These are phyloP conservation scores for Apoda limacodes DNA, from an alignment of 2,888 invertebrate genomes.

Conservation along the genomic window DNA sequence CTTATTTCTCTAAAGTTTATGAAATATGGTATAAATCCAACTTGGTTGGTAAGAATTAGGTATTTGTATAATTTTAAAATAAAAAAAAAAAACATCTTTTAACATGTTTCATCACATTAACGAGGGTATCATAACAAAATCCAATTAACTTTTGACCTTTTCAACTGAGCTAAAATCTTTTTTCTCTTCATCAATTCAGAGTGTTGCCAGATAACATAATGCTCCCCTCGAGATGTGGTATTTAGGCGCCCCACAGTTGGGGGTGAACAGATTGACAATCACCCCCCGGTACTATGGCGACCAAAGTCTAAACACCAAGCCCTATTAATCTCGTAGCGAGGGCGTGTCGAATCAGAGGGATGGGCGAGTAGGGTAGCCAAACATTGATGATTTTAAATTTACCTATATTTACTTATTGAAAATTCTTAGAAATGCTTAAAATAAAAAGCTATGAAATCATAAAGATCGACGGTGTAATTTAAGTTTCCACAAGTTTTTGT, in stretches of 20 bases:
- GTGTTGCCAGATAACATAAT: constrained; percentile 46
- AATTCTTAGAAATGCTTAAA: too few species aligned
- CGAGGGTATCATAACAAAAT: constrained; percentile 18
- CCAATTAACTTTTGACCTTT: constrained; percentile 34
- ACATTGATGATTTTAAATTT: too few species aligned
- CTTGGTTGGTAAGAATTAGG: too few species aligned
- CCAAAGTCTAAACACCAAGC: constrained; percentile 53
- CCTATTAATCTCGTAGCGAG: constrained; percentile 60
- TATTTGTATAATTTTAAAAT: background rate
- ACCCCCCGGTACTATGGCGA: constrained; percentile 51
- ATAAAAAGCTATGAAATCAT: too few species aligned
- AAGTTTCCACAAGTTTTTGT: background rate
- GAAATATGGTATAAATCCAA: too few species aligned
- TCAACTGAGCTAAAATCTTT: constrained; percentile 25
- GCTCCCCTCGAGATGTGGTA: constrained; percentile 61
- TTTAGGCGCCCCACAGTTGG: constrained; percentile 37
- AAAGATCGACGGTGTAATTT: constrained; percentile 10
- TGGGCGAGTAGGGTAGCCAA: constrained; percentile 20
- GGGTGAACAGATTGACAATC: constrained; percentile 43
- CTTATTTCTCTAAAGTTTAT: too few species aligned
- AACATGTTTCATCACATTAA: too few species aligned
- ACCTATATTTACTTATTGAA: too few species aligned
- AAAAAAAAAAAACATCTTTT: too few species aligned
- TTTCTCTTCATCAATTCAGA: constrained; percentile 30
- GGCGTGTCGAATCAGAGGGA: constrained; percentile 48